Base-by-base conservation (phyloP, 2,888 invertebrate species). In the Busseola fusca region DNA sequence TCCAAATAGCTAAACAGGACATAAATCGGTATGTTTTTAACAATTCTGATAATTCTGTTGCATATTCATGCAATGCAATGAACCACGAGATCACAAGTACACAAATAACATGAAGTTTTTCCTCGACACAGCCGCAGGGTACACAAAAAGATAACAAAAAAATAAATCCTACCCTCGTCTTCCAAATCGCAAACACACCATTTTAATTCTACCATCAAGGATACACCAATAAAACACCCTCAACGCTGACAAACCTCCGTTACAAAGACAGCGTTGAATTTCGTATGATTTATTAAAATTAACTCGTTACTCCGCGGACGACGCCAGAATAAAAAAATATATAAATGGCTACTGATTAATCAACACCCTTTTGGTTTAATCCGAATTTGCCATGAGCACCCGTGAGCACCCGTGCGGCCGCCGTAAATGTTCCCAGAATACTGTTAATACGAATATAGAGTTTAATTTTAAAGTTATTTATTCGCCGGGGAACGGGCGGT, bases 221-320 rank as follows among this genome's bases (percentile, higher is more conserved):
- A 82, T 60, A 82, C 71, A 74, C 69, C 64, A 79, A 80, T 82
- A 81, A 83, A 74, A 69, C 58, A 58, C 54, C 57, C 9, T 25
- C 64, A 37, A 58, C 80, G 71, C 37, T 71, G 82, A 77, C 82
- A 68, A 69, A 34, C 65, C 70, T 10, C 72, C 56, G 66, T 75
- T 69, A 76, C 65, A 73, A 72, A 69, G 68, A 60, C 65, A 25
- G 72, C 67, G 81, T 74, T 74, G 81, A 76, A 67, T 83, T 83
- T 72, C 76, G 66, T 69, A 73, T 86, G 86, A 85, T 85, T 85
- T 86, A 85, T 86, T 71, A 78, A 75, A 77, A 81, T 86, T 71
- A 86, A 80, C 82, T 79, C 74, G 79, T 74, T 76, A 69, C 72
- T 64, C 72, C n/a, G 66, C 69, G 78, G 58, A 64, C 64, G 68